These are phyloP conservation scores for Suncus etruscus DNA, from an alignment of 2,113 vertebrate genomes.

Conservation along the genomic window DNA sequence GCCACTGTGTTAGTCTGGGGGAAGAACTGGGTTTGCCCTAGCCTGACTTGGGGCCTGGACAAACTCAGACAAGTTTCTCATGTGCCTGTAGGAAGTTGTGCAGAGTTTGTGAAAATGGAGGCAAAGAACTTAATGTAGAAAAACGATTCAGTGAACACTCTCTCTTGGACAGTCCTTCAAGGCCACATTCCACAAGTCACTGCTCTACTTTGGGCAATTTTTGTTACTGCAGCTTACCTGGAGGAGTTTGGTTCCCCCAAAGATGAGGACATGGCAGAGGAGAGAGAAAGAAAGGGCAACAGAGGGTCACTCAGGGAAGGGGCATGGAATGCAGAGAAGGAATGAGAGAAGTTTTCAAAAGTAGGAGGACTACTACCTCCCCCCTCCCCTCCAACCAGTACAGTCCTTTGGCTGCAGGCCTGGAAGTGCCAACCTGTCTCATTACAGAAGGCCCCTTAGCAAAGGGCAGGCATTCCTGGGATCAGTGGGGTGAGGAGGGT, in stretches of 20 bases:
- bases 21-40: too few relatives aligned
- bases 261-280: too few relatives aligned
- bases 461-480: not conserved
- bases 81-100: not conserved
- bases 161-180: not conserved
- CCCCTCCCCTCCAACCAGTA: too few relatives aligned
- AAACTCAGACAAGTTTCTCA: not conserved
- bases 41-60: too few relatives aligned
- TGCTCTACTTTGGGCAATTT: not conserved
- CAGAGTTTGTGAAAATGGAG: not conserved
- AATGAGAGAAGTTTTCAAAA: not conserved
- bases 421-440: not conserved
- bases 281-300: too few relatives aligned
- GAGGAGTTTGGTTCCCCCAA: not conserved
- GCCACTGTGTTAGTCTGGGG: not conserved
- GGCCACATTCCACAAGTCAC: accelerated
- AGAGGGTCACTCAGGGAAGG: too few relatives aligned
- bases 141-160: not conserved
- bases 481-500: accelerated
- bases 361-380: not conserved
- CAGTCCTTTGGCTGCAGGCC: not conserved
- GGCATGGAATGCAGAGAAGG: not conserved
- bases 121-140: not conserved
- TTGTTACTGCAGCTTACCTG: not conserved
- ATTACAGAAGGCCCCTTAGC: not conserved